Evolutionary conservation across 2,797 vertebrate genomes (phyloP).

Genomic region (Aplochiton taeniatus): DNA sequence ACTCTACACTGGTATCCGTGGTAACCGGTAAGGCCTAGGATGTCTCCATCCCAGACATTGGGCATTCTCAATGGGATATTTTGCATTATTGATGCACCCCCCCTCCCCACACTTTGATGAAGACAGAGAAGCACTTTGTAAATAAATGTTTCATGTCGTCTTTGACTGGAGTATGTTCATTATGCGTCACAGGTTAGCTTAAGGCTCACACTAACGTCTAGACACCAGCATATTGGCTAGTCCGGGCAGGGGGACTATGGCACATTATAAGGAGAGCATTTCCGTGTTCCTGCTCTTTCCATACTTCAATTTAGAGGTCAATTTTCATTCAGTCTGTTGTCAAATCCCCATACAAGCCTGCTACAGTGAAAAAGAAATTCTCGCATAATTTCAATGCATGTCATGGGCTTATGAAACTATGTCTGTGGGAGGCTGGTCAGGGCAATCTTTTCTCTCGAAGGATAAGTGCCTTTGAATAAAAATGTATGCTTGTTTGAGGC

Average conservation of each 20-base stretch:
- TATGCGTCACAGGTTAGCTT: conserved; percentile 21
- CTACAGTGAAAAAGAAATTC: too few species aligned
- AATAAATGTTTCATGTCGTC: conserved; percentile 63
- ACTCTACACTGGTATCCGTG: conserved; percentile 45
- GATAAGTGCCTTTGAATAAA: conserved; percentile 34
- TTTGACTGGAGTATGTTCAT: conserved; percentile 15
- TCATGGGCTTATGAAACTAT: conserved; percentile 39
- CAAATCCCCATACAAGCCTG: too few species aligned
- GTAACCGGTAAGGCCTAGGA: conserved; percentile 53
- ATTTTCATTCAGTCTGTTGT: too few species aligned
- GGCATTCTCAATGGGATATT: conserved; percentile 20
- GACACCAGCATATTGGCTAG: conserved; percentile 16
- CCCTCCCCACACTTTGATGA: conserved; percentile 22
- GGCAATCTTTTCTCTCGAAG: conserved; percentile 24
- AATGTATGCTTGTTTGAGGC: conserved; percentile 34
- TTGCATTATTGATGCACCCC: conserved; percentile 66
- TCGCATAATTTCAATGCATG: too few species aligned
- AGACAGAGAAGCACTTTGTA: conserved; percentile 25
- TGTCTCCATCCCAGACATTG: conserved; percentile 32
- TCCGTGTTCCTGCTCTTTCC: too few species aligned
- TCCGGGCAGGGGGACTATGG: not conserved
- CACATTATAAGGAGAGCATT: too few species aligned
- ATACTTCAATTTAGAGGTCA: too few species aligned
- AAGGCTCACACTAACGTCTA: conserved; percentile 17
- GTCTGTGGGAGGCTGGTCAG: conserved; percentile 36